A percentile compares a stretch with the other conserved stretches of the same genome.
Conservation (phyloP, 2,797 vertebrate genomes). For the Diplodus puntazzo region DNA sequence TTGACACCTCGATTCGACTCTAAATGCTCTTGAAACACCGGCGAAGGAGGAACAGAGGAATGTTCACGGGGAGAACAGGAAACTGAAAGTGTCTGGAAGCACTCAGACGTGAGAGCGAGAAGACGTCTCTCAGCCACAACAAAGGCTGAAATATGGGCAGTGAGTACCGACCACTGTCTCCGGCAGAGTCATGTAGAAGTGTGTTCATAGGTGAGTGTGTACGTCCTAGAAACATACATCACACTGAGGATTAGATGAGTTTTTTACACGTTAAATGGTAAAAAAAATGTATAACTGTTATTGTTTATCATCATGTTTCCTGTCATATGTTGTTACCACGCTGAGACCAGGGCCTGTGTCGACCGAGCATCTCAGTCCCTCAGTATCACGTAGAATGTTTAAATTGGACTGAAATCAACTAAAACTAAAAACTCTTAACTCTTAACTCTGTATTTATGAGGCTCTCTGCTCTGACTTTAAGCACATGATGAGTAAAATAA, state of each 20-base stretch:
- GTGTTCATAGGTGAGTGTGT: slow-evolving; percentile 69
- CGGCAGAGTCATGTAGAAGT: slow-evolving; percentile 52
- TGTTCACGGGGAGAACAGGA: slow-evolving; percentile 50
- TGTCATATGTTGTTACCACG: not conserved
- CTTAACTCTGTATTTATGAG: not conserved
- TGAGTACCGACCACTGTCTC: slow-evolving; percentile 64
- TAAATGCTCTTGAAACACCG: not conserved
- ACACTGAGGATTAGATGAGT: not conserved
- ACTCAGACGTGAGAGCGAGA: slow-evolving; percentile 32
- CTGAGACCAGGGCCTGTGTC: not conserved
- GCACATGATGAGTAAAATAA: not conserved
- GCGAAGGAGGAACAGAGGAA: slow-evolving; percentile 39
- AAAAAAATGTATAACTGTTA: not conserved
- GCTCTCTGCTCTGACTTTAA: not conserved
- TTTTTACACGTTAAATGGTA: not conserved
- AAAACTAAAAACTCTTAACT: not conserved
- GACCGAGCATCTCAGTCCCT: not conserved
- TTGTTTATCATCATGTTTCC: not conserved
- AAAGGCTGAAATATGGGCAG: slow-evolving; percentile 70
- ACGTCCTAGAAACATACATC: not conserved
- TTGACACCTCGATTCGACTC: slow-evolving; percentile 13
- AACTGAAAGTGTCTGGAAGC: slow-evolving; percentile 47
- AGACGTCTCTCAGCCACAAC: slow-evolving; percentile 41
- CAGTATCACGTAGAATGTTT: not conserved
- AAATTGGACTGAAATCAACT: not conserved